phyloP scores from a whole-genome alignment of 2,113 vertebrate species.

The Megaceryle maxima region DNA sequence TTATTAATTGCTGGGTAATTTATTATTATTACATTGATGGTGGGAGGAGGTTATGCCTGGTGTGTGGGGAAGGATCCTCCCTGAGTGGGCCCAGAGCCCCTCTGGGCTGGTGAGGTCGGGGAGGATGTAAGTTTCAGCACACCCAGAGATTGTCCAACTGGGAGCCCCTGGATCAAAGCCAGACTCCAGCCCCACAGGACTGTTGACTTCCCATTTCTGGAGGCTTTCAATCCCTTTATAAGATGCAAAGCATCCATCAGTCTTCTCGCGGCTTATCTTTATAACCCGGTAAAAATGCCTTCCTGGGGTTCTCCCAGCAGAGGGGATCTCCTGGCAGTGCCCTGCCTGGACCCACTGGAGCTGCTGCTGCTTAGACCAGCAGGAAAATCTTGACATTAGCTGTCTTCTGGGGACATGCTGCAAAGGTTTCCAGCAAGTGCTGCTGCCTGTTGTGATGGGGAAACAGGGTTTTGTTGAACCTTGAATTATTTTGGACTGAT shows the following conservation, averaged over 20 bases:
- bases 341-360: not conserved
- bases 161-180: not conserved
- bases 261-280: not conserved
- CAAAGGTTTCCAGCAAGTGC: not conserved
- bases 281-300: not conserved
- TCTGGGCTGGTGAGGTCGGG: rapidly evolving
- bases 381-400: not conserved
- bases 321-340: not conserved
- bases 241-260: not conserved
- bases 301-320: not conserved
- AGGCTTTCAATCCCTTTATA: not conserved
- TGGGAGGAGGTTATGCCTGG: not conserved
- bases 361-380: not conserved
- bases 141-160: not conserved
- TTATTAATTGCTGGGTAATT: not conserved
- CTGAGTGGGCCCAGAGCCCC: not conserved
- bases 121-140: not conserved
- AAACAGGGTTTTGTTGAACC: not conserved
- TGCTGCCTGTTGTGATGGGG: not conserved
- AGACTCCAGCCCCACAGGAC: not conserved
- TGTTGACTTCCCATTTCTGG: not conserved
- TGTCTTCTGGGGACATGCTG: not conserved
- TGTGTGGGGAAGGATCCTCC: not conserved
- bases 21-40: no score
- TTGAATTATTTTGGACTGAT: not conserved